Evolutionary conservation across 1,140 invertebrate species (phyloP), one percentile per base, ranked within the genome.

Genomic region (Pogonognathellus flavescens): DNA sequence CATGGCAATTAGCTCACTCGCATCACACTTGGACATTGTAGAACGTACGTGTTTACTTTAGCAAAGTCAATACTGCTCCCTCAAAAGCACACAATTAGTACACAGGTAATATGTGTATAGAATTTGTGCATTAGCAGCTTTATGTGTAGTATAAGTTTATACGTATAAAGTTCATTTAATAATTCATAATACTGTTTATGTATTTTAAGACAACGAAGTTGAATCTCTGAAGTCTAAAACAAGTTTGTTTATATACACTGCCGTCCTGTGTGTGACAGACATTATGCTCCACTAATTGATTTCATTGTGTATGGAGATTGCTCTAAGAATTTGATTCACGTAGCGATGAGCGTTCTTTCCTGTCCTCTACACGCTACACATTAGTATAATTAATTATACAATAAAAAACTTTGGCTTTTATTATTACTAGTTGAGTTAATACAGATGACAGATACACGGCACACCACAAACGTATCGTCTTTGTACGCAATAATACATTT

Each of bases 271-370:
- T 8, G 25, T 76, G 70, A 49, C 70, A 50, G 70, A 76, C 41
- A 76, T 76, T 49, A 41, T 76, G 31, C 31, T 76, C 41, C 14
- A 8, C 70, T 76, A 76, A 76, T 76, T 76, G 41, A 14, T 76
- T 76, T 66, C 22, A 49, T 3, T 49, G 16, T 18, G 13, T n/a
- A 76, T n/a, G 25, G n/a, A 76, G 31, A 76, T 76, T 76, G 8
- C 41, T 76, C 11, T n/a, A 50, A 76, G 70, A 76, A 50, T 31
- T 76, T 50, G 70, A 76, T 76, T 76, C 49, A 41, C 41, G n/a
- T 76, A 76, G 31, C 14, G 11, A 57, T 14, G 53, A 50, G 14
- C 31, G n/a, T 76, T 41, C 70, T 76, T 25, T 14, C 6, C n/a
- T 10, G 18, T 20, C 31, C 22, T 11, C n/a, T 22, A 6, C 22